Conservation (phyloP, 1,140 invertebrate species). For the Apis florea region DNA sequence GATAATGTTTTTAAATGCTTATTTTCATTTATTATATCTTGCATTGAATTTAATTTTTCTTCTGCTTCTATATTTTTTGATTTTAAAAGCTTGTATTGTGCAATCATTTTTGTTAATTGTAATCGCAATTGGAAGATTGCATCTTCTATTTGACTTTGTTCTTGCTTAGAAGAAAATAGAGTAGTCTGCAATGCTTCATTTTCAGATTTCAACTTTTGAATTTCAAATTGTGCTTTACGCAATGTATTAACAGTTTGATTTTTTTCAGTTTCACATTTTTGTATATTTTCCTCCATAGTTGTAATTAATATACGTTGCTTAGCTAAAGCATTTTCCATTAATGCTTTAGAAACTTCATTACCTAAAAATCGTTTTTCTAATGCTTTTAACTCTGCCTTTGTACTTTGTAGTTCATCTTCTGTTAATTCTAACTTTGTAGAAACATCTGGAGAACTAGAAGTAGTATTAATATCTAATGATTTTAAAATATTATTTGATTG, state of each 20-base stretch:
- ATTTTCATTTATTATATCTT: slow-evolving; percentile 67
- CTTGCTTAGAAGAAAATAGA: slow-evolving; percentile 66
- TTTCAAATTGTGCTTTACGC: slow-evolving; percentile 43
- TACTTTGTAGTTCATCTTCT: slow-evolving; percentile 59
- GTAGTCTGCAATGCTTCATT: slow-evolving; percentile 64
- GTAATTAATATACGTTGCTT: slow-evolving; percentile 60
- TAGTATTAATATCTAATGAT: not conserved
- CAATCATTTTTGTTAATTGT: slow-evolving; percentile 72
- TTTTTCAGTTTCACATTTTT: slow-evolving; percentile 60
- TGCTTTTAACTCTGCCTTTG: slow-evolving; percentile 53
- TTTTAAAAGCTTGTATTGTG: slow-evolving; percentile 72
- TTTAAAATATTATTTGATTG: slow-evolving; percentile 19
- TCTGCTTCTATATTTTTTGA: slow-evolving; percentile 69
- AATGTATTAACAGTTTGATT: slow-evolving; percentile 51
- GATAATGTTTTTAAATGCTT: slow-evolving; percentile 65
- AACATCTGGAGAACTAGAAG: slow-evolving; percentile 30
- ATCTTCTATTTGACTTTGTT: slow-evolving; percentile 71
- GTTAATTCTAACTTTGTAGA: slow-evolving; percentile 60
- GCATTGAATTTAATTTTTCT: slow-evolving; percentile 65
- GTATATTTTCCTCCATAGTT: slow-evolving; percentile 57
- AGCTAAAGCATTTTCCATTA: slow-evolving; percentile 52
- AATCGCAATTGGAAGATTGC: slow-evolving; percentile 68
- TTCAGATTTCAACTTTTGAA: slow-evolving; percentile 63
- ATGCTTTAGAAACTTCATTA: slow-evolving; percentile 56
- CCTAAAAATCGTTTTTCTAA: slow-evolving; percentile 60